A percentile compares a stretch with the other conserved stretches of the same genome.
Conservation (phyloP, 2,888 invertebrate genomes). For the Drosophila nigricruria region DNA sequence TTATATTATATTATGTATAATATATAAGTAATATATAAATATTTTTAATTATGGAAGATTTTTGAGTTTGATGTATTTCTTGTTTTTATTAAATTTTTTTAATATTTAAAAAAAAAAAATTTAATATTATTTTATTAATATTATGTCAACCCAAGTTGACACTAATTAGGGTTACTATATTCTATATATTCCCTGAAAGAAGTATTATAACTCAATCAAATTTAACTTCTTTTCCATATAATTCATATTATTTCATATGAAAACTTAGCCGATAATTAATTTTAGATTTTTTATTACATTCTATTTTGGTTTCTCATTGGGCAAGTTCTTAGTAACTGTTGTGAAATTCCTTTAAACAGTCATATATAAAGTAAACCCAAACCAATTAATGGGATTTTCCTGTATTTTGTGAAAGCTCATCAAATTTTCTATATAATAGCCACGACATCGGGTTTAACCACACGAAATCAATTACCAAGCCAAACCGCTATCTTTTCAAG, state of each 20-base stretch:
- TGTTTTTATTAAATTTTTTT: no score
- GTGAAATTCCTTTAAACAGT: conserved; percentile 1
- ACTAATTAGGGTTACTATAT: not conserved
- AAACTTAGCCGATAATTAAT: no score
- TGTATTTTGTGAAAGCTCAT: conserved; percentile 8
- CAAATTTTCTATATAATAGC: conserved; percentile 19
- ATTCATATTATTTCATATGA: not conserved
- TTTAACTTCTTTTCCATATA: not conserved
- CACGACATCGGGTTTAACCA: conserved; percentile 36
- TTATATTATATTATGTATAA: no score
- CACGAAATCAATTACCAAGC: conserved; percentile 33
- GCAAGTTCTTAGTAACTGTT: not conserved
- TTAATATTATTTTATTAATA: no score
- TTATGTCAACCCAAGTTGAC: not conserved
- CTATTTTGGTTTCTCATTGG: no score
- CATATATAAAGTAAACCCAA: not conserved
- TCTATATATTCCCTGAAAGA: not conserved
- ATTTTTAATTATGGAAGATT: not conserved
- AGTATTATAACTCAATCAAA: not conserved
- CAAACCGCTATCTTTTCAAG: conserved; percentile 27
- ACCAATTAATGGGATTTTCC: conserved; percentile 28
- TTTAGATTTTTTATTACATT: not conserved
- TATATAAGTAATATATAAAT: no score
- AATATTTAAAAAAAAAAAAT: no score
- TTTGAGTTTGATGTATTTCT: not conserved